Evolutionary conservation across 2,888 invertebrate genomes (phyloP).

Genomic region (Entomobrya proxima): DNA sequence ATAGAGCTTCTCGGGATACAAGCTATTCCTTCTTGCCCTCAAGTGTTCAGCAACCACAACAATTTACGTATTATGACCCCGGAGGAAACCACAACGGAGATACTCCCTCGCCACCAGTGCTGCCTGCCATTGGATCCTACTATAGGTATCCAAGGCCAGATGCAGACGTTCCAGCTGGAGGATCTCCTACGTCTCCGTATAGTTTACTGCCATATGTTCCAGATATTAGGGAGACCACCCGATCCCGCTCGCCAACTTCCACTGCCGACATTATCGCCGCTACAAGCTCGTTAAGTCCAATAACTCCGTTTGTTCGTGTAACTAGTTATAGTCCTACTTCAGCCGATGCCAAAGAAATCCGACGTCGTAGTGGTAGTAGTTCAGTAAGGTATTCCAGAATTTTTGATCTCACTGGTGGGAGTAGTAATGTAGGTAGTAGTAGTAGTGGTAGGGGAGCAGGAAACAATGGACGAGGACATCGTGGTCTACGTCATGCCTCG

Average conservation of each 20-base stretch:
- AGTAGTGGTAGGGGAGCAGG: conserved; percentile 36
- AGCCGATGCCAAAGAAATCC: conserved; percentile 65
- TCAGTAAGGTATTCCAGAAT: conserved; percentile 70
- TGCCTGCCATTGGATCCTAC: conserved; percentile 70
- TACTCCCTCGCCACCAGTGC: conserved; percentile 70
- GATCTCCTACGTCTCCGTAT: conserved; percentile 53
- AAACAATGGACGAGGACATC: conserved; percentile 7
- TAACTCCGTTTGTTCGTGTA: conserved; percentile 55
- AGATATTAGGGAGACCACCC: conserved; percentile 62
- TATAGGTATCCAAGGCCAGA: conserved; percentile 73
- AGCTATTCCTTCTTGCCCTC: conserved; percentile 60
- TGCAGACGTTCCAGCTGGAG: conserved; percentile 65
- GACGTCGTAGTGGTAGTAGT: conserved; percentile 65
- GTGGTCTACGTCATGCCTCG: conserved; percentile 10
- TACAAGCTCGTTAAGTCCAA: conserved; percentile 45
- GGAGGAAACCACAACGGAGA: conserved; percentile 60
- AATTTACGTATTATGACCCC: conserved; percentile 39
- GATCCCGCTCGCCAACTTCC: conserved; percentile 50
- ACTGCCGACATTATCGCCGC: conserved; percentile 52
- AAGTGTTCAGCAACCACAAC: conserved; percentile 66
- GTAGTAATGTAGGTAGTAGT: not conserved
- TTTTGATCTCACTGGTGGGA: conserved; percentile 61
- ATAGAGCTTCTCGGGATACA: conserved; percentile 62
- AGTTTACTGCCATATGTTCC: conserved; percentile 62
- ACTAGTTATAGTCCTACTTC: conserved; percentile 68